Evolutionary conservation across 1,140 invertebrate genomes (phyloP).

Genomic region (Drosophila athabasca): DNA sequence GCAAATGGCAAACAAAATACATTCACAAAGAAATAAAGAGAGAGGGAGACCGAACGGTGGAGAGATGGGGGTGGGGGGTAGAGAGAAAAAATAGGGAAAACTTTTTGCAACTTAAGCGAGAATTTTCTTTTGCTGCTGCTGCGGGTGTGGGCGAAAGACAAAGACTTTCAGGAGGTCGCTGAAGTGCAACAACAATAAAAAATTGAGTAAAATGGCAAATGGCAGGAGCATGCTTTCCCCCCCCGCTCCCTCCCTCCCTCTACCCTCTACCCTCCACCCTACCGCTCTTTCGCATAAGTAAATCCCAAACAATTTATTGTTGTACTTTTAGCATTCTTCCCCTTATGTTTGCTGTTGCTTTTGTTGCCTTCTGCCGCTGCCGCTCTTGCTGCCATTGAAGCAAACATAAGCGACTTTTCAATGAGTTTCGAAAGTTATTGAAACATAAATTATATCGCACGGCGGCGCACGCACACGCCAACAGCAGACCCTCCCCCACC

Average conservation of each 20-base stretch:
- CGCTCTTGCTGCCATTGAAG: constrained; percentile 70
- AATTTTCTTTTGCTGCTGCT: constrained; percentile 47
- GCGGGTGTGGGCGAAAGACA: constrained; percentile 53
- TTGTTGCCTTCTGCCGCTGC: constrained; percentile 45
- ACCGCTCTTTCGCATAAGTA: constrained; percentile 52
- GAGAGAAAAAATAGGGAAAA: constrained; percentile 74
- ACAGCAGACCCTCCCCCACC: constrained; percentile 35
- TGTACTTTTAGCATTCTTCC: constrained; percentile 79
- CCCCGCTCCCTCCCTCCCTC: too few species aligned
- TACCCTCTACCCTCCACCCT: not conserved
- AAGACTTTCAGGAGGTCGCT: constrained; percentile 63
- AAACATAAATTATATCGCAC: constrained; percentile 81
- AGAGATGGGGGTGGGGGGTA: constrained; percentile 1
- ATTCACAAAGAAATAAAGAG: constrained; percentile 54
- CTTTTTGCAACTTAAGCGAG: constrained; percentile 78
- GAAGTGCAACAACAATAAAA: constrained; percentile 79
- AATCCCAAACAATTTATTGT: constrained; percentile 80
- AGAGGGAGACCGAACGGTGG: constrained; percentile 5
- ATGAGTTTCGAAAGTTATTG: constrained; percentile 81
- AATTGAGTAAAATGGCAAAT: constrained; percentile 79
- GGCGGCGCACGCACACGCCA: constrained; percentile 71
- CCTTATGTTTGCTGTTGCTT: constrained; percentile 52
- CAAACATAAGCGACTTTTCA: constrained; percentile 81
- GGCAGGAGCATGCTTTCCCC: constrained; percentile 44
- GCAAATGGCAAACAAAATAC: constrained; percentile 77